Evolutionary conservation across 2,888 invertebrate species (phyloP).

Genomic region (Chrysina gloriosa): DNA sequence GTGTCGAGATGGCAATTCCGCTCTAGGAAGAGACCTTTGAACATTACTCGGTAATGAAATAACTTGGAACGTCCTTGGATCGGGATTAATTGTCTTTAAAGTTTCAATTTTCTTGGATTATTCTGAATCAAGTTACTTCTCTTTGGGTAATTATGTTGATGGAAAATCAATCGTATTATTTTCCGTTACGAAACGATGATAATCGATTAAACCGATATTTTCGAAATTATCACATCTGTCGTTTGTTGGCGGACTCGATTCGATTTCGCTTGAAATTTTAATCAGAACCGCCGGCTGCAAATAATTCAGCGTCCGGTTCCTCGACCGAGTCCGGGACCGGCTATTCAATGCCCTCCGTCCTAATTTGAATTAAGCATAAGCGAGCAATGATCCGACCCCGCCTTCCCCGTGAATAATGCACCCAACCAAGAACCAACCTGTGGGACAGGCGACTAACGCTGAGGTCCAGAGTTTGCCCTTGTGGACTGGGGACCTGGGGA

Average conservation of each 20-base stretch:
- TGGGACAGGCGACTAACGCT: conserved; percentile 88
- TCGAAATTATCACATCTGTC: neutral
- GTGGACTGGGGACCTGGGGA: conserved; percentile 91
- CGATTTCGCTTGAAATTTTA: conserved; percentile 33
- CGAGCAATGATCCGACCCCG: conserved; percentile 41
- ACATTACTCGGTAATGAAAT: too few species aligned
- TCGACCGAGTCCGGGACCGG: conserved; percentile 3
- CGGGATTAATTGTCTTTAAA: too few species aligned
- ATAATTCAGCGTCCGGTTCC: conserved; percentile 34
- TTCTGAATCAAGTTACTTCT: too few species aligned
- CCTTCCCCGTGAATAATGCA: conserved; percentile 41
- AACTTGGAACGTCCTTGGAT: too few species aligned
- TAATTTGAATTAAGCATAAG: conserved; percentile 38
- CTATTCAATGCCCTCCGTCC: conserved; percentile 23
- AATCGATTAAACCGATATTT: neutral
- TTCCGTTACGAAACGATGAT: neutral
- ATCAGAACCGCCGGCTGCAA: conserved; percentile 18
- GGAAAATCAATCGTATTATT: too few species aligned
- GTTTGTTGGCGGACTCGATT: conserved; percentile 16
- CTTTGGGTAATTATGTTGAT: too few species aligned
- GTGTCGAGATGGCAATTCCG: too few species aligned
- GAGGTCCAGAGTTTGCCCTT: conserved; percentile 90
- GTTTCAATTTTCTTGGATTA: too few species aligned
- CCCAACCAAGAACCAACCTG: conserved; percentile 69
- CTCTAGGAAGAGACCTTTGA: too few species aligned